phyloP scores from a whole-genome alignment of 2,113 vertebrate genomes.

The Chunga burmeisteri region DNA sequence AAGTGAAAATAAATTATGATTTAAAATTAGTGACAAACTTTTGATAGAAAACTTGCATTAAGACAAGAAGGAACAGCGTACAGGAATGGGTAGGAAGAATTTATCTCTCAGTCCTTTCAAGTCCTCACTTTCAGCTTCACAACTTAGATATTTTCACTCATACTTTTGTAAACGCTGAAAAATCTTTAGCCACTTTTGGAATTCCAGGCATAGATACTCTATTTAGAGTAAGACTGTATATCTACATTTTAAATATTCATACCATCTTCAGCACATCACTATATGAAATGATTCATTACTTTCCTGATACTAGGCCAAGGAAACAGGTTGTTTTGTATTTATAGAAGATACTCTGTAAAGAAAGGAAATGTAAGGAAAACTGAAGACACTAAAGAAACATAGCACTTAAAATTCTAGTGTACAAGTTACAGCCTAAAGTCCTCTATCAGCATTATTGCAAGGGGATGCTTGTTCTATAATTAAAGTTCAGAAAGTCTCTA shows the following conservation, averaged over 20 bases:
- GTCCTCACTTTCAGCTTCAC: background rate
- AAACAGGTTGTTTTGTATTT: background rate
- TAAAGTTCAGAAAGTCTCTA: background rate
- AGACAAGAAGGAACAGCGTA: background rate
- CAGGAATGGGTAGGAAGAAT: background rate
- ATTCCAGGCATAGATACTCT: background rate
- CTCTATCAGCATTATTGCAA: background rate
- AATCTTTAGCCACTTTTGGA: background rate
- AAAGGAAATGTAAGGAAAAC: background rate
- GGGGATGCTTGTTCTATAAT: background rate
- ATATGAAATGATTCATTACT: background rate
- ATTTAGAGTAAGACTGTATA: background rate
- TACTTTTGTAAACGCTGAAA: background rate
- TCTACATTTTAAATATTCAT: constrained; percentile 25
- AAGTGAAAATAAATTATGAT: background rate
- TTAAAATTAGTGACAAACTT: background rate
- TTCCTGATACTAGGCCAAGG: background rate
- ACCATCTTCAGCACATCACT: background rate
- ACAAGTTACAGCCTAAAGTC: background rate
- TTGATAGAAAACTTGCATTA: background rate
- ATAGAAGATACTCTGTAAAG: background rate
- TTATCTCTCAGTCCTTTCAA: background rate
- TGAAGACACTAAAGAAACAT: background rate
- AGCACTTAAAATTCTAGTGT: background rate
- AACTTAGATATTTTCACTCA: background rate